Evolutionary conservation across 2,113 vertebrate genomes (phyloP).

Genomic region (Lichenostomus cassidix): DNA sequence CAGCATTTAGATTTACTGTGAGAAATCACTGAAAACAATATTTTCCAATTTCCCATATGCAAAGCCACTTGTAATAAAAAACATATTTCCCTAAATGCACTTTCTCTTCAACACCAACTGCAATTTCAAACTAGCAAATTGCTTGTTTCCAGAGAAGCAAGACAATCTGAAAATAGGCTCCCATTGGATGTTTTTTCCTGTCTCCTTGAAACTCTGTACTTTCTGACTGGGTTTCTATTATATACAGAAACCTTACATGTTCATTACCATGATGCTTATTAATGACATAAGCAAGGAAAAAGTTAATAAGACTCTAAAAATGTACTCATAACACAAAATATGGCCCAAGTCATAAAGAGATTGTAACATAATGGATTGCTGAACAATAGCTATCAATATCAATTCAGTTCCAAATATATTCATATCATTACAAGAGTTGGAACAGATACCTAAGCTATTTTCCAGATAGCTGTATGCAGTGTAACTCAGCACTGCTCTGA

Average conservation of each 20-base stretch:
- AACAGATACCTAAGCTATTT: neutral
- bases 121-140: neutral
- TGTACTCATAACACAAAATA: neutral
- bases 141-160: neutral
- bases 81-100: neutral
- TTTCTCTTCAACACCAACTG: neutral
- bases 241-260: neutral
- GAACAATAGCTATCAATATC: neutral
- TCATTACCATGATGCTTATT: neutral
- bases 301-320: neutral
- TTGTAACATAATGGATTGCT: neutral
- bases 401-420: neutral
- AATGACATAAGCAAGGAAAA: neutral
- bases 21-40: neutral
- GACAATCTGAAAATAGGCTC: neutral
- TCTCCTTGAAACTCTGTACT: neutral
- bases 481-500: neutral
- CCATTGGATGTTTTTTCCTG: neutral
- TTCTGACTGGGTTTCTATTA: neutral
- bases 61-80: conserved; percentile 24
- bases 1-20: neutral
- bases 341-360: neutral
- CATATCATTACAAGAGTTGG: neutral
- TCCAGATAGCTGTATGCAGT: neutral
- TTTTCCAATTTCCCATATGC: neutral